Evolutionary conservation across 2,113 vertebrate genomes (phyloP).

Genomic region (Pandion haliaetus): DNA sequence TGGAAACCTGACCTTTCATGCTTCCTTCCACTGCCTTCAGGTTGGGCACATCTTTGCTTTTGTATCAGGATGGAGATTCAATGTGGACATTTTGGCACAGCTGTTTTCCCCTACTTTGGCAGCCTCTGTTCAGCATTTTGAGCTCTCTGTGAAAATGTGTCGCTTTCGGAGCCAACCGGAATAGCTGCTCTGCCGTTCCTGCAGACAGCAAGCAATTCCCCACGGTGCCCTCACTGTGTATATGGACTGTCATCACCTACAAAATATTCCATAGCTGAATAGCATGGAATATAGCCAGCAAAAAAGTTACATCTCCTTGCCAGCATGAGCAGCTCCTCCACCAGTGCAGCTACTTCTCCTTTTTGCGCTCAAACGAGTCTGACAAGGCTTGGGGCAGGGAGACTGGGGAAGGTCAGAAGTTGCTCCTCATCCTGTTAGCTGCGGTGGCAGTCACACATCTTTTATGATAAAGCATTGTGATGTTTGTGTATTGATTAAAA

Average conservation of each 20-base stretch:
- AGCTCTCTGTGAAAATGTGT: background rate
- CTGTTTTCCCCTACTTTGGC: background rate
- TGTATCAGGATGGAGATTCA: rapidly evolving
- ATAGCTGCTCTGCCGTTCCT: background rate
- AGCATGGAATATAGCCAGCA: background rate
- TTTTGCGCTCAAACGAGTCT: background rate
- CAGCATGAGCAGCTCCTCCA: background rate
- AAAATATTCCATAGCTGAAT: rapidly evolving
- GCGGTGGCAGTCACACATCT: rapidly evolving
- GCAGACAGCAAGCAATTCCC: background rate
- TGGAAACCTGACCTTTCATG: background rate
- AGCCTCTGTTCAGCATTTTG: background rate
- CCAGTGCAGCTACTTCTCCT: background rate
- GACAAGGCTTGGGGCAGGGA: background rate
- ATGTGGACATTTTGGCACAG: rapidly evolving
- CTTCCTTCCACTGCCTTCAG: background rate
- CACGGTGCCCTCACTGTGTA: rapidly evolving
- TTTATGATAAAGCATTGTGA: background rate
- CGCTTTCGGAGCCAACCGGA: background rate
- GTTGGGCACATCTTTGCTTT: background rate
- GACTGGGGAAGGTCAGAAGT: background rate
- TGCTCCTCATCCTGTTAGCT: background rate
- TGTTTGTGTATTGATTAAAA: background rate
- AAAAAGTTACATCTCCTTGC: background rate
- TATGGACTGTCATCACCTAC: background rate